Base-by-base conservation (phyloP, 2,797 vertebrate species). In the Myripristis jacobus region DNA sequence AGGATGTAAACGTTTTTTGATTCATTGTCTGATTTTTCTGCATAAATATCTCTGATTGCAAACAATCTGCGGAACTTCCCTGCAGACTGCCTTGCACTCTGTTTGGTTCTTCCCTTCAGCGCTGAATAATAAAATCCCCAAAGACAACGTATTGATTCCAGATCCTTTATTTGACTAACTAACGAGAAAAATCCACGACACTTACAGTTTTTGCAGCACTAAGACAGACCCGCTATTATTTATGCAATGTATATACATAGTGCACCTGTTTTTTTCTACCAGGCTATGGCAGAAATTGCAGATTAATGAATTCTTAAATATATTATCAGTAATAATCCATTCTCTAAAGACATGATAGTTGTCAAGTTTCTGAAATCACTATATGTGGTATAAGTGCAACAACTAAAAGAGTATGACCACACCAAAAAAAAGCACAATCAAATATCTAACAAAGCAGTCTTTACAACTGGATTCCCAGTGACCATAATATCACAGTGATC, bases 401-500 rank as follows among this genome's bases (percentile, higher is more conserved):
- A 57, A 41, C 19, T n/a, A 73, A 58, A 66, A 21, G 0, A 4
- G 25, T 3, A 29, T 18, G 52, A 34, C 19, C 43, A 12, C 6
- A 15, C 13, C 47, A 57, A 43, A 72, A 4, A 4, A 4, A 29
- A 51, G 19, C 19, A 55, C 4, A 12, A 60, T 25, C 19, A 11
- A 66, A 64, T 53, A 1, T 57, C 24, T 46, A 64, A 75, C 34
- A 72, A 73, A 71, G 48, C 48, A 52, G 19, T 68, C 31, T 65
- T 75, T 51, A 71, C 69, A 81, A 36, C 52, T 46, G 54, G 11
- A 71, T 46, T 31, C 36, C 71, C 7, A 52, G 51, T 70, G 50
- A 34, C 51, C 31, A 59, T 41, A 46, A 51, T 55, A 53, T 60
- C 47, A 29, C 22, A 43, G 48, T 66, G 62, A 81, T 81, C 65